Evolutionary conservation across 1,140 invertebrate genomes (phyloP), one percentile per base, ranked within the genome.

Genomic region (Andrena cerasifolii): DNA sequence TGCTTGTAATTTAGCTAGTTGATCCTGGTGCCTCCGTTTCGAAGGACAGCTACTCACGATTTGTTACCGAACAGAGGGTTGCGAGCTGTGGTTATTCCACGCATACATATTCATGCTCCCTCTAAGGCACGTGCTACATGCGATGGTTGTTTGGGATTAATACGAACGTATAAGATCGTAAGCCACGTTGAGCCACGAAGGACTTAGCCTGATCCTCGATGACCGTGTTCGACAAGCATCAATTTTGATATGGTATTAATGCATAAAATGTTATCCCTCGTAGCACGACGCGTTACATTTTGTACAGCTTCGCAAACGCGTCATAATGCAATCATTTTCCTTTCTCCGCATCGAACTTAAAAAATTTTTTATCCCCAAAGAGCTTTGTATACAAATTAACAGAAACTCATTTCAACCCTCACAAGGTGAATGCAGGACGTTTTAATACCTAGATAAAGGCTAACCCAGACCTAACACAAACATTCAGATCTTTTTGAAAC

Each of bases 131-230:
- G 67, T 63, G 51, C 79, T 79, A 82, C 54, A 73, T 43, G 56
- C 72, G 56, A 86, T 65, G 73, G 26, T 85, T 82, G 82, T 77
- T 84, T 84, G 68, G 80, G 74, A 86, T 87, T 86, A 86, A 81
- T 83, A 86, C 54, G 58, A 79, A 45, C 79, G 67, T 81, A 75
- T 79, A 82, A 79, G 77, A 53, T 77, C 82, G 78, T 86, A 84
- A 86, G 73, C 78, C 77, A 83, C 16, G 71, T 66, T 86, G 78
- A 85, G 53, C 83, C 63, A 31, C 24, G 40, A 59, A 82, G 70
- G 70, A 85, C 72, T 72, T 65, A 49, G 16, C 63, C 33, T 40
- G 28, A 53, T 51, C n/a, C 40, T 54, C 36, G 77, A 76, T 76
- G 58, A 54, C 40, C 58, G 14, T 71, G 73, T 80, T 66, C 66